Percentiles rank a stretch among this genome's conserved stretches.
These are phyloP conservation scores for Caenorhabditis sp. DNA, from an alignment of 2,888 invertebrate species.

Conservation along the genomic window DNA sequence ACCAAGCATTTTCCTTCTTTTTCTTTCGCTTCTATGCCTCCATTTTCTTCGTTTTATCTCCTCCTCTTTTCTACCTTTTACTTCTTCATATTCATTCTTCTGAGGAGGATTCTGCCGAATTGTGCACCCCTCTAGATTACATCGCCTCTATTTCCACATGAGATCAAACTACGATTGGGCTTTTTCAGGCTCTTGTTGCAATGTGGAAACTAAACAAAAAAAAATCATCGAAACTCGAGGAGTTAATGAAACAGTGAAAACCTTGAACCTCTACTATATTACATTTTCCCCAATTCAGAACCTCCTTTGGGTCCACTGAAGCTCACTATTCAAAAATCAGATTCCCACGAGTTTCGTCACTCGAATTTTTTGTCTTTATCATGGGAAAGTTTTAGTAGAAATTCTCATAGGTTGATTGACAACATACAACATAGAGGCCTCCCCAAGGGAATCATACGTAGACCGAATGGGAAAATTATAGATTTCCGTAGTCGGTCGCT, in stretches of 20 bases:
- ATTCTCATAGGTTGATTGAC: too few relatives aligned
- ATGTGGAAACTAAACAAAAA: too few relatives aligned
- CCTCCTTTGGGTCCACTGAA: too few relatives aligned
- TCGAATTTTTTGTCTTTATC: not conserved
- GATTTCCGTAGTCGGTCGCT: too few relatives aligned
- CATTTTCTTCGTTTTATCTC: not conserved
- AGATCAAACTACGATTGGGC: conserved; percentile 35
- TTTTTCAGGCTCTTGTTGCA: not conserved
- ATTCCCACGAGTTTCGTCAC: conserved; percentile 18
- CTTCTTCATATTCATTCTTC: conserved; percentile 4
- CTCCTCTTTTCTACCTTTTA: not conserved
- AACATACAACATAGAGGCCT: not conserved
- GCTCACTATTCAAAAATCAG: conserved; percentile 27
- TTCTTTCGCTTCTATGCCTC: not conserved
- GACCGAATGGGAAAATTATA: too few relatives aligned
- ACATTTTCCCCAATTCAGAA: not conserved
- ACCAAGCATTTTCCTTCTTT: not conserved
- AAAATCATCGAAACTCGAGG: too few relatives aligned
- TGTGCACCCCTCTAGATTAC: conserved; percentile 36
- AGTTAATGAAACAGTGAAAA: not conserved
- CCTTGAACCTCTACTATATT: not conserved
- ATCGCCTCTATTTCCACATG: not conserved
- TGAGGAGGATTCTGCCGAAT: too few relatives aligned
- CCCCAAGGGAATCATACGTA: not conserved
- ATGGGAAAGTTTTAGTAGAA: too few relatives aligned